Conservation (phyloP, 2,888 invertebrate species). For the Anthoptus insignis region DNA sequence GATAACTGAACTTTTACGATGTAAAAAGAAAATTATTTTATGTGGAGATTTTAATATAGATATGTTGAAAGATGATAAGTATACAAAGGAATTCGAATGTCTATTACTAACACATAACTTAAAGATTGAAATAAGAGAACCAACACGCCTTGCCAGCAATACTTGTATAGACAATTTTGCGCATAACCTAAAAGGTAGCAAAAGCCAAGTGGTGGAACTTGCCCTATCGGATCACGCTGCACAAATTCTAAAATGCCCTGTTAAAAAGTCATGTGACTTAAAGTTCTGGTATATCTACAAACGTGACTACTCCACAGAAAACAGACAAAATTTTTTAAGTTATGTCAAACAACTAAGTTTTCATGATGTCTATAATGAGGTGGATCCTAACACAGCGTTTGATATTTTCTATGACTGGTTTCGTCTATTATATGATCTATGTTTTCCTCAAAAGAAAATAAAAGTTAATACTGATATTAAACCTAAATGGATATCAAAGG, state of each 20-base stretch:
- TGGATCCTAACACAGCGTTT: neutral
- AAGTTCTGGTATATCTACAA: slow-evolving; percentile 9
- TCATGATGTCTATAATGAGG: slow-evolving; percentile 4
- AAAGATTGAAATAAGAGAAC: no score
- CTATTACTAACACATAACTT: neutral
- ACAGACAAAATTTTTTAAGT: neutral
- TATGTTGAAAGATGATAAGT: neutral
- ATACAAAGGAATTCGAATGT: neutral
- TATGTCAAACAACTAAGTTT: slow-evolving; percentile 7
- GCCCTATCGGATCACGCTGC: slow-evolving; percentile 16
- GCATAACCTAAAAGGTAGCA: neutral
- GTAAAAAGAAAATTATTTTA: neutral
- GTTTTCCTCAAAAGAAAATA: slow-evolving; percentile 12
- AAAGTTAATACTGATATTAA: neutral
- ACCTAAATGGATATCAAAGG: slow-evolving; percentile 11
- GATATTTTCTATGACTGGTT: slow-evolving; percentile 3
- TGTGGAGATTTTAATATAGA: no score
- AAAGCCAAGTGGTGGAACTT: neutral
- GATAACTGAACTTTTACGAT: neutral
- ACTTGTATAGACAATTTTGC: no score
- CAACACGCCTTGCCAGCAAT: no score
- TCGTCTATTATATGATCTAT: slow-evolving; percentile 10
- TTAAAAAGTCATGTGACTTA: slow-evolving; percentile 11
- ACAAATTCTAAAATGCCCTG: neutral
- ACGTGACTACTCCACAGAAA: neutral